Base-by-base conservation (phyloP, 2,888 invertebrate genomes). In the Ennomos fuscantarius region DNA sequence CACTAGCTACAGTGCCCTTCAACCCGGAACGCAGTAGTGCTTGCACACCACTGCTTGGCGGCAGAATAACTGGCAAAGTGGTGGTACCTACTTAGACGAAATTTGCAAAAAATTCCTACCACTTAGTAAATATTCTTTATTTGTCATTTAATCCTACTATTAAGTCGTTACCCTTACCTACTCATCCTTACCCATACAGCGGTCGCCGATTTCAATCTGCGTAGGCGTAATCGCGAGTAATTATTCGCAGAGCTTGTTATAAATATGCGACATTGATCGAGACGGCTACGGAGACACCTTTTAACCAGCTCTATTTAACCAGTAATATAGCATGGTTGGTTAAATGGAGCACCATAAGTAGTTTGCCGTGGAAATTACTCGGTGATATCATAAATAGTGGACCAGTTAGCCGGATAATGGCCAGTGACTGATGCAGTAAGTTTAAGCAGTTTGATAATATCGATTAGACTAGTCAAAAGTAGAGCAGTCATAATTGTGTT, bases 221-320 rank as follows among this genome's bases (percentile, higher is more conserved):
- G 57, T 57, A 31, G 57, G 57, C 11, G 51, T 50, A 51, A 55
- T 55, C 53, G 60, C 41, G 41, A 45, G 48, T 55, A 52, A 52
- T 60, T 52, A 60, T 24, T 52, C 41, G 15, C 33, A 51, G 44
- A 8, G 60, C 42, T 52, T 45, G 46, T 56, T 48, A 57, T 44
- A 52, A 37, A 15, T 43, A 1, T 1, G 32, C 35, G 52, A 52
- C 52, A 43, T 35, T 52, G 48, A 57, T 52, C 47, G 55, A 55
- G 47, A 44, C 48, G 54, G 53, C n/a, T 3, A n/a, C 13, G 40
- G 48, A 40, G 58, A 47, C 24, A 24, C 24, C 24, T 24, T 24
- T 24, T 6, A 24, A 24, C 24, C 24, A 24, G 24, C 24, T 24
- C 24, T 3, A 24, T 24, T 24, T 24, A 24, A 24, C 24, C 2